Base-by-base conservation (phyloP, 2,113 vertebrate genomes). In the Irena cyanogastra region DNA sequence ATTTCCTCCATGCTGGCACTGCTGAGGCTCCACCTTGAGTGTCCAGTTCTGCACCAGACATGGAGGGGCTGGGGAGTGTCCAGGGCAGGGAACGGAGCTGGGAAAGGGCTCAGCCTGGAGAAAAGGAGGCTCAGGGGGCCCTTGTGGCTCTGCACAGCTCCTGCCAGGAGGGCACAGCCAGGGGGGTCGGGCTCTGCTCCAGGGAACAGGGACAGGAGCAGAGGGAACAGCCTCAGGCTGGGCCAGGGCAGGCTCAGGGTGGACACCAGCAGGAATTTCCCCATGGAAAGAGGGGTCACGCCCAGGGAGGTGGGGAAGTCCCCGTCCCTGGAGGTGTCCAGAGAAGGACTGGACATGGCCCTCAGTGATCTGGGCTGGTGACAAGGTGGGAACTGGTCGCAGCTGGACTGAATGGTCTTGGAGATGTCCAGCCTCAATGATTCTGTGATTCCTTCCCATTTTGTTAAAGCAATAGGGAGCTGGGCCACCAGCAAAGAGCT, bases 201-300 rank as follows among this genome's bases (percentile, higher is more conserved):
- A 26, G 49, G 39, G 41, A 42, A 49, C 42, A 61, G 49, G 66
- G 42, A 53, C 47, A 39, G 47, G 39, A 86, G 4, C 4, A 33
- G 39, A 45, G 54, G 64, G 7, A 87, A 20, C 0, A 0, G n/a
- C 54, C n/a, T 10, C 54, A 39, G 6, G 17, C 13, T 76, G 44
- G 5, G 35, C 42, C 53, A 59, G 74, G 12, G n/a, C 1, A 47
- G 33, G 28, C 0, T 4, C 27, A 28, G 54, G 5, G 0, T 26
- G 44, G 31, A 3, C 16, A 28, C 0, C 8, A 60, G 64, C 1
- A 61, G 20, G 35, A 41, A 63, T 63, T 63, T 54, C 41, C 18
- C 1, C 41, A n/a, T 23, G 42, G 20, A 26, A 56, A 31, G 24
- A 13, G 6, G 3, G 24, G 0, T n/a, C 41, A 70, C 49, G 21